Percentiles rank a stretch among this genome's conserved stretches.
Conservation (phyloP, 2,888 invertebrate species). For the Euproctis similis region DNA sequence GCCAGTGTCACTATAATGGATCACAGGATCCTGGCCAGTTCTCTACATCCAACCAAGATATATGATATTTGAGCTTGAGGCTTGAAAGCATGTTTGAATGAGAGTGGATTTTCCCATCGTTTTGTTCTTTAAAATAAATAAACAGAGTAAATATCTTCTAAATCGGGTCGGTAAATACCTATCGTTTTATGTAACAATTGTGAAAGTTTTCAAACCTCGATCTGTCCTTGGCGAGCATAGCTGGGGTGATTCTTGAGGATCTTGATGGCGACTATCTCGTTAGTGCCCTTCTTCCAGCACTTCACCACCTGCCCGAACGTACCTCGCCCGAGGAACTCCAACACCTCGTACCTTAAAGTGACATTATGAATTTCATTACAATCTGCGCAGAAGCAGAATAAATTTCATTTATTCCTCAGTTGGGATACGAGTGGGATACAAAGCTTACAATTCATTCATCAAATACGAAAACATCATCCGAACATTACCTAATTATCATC, state of each 20-base stretch:
- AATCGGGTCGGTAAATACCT: constrained; percentile 12
- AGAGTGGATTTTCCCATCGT: too few species aligned
- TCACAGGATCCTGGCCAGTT: constrained; percentile 11
- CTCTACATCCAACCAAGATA: neutral
- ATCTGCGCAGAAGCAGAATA: too few species aligned
- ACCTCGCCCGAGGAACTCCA: constrained; percentile 99
- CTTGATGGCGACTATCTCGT: constrained; percentile 99
- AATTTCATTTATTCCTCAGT: too few species aligned
- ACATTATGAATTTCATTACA: too few species aligned
- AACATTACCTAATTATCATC: too few species aligned
- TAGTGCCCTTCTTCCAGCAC: constrained; percentile 99
- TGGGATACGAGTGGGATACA: too few species aligned
- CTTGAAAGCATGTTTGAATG: too few species aligned
- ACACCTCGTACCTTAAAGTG: constrained; percentile 83
- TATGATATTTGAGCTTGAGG: too few species aligned
- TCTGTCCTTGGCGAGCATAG: constrained; percentile 99
- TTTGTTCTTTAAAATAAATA: too few species aligned
- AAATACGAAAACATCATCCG: too few species aligned
- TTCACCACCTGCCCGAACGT: constrained; percentile 99
- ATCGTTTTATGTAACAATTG: neutral
- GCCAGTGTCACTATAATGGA: constrained; percentile 36
- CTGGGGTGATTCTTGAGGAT: constrained; percentile 99
- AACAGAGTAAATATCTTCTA: too few species aligned
- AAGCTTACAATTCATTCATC: too few species aligned
- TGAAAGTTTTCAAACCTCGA: constrained; percentile 91